phyloP scores from a whole-genome alignment of 2,888 invertebrate genomes.

The Morpho helenor region DNA sequence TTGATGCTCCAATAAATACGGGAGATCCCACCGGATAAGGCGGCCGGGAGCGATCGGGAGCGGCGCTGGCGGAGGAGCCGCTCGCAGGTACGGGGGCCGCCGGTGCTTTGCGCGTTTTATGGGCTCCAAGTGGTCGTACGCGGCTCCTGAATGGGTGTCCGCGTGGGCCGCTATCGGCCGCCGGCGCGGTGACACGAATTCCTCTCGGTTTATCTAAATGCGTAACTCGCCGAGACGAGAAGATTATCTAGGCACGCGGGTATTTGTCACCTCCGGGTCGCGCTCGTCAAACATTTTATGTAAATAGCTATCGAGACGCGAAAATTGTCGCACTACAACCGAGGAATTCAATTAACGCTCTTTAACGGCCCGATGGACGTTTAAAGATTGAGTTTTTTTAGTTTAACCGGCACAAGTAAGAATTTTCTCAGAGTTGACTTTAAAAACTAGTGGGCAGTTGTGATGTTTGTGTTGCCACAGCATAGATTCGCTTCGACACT shows the following conservation, averaged over 20 bases:
- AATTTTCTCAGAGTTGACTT: no score
- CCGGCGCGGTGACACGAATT: slow-evolving; percentile 19
- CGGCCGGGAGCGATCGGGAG: slow-evolving; percentile 25
- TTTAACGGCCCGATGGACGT: not conserved
- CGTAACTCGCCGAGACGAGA: slow-evolving; percentile 10
- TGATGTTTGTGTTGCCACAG: no score
- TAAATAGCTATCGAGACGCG: slow-evolving; percentile 1
- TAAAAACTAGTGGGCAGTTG: no score
- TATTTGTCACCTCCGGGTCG: slow-evolving; percentile 18
- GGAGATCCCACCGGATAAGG: slow-evolving; percentile 62
- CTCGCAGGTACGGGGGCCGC: slow-evolving; percentile 43
- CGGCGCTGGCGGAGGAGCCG: slow-evolving; percentile 17
- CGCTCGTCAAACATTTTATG: slow-evolving; percentile 12
- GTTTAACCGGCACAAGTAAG: no score
- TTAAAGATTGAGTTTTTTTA: no score
- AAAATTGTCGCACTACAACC: not conserved
- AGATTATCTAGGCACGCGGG: slow-evolving; percentile 18
- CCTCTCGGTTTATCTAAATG: slow-evolving; percentile 27
- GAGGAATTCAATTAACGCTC: not conserved
- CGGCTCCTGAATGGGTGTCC: slow-evolving; percentile 20
- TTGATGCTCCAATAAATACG: slow-evolving; percentile 68
- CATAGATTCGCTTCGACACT: no score
- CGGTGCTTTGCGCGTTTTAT: slow-evolving; percentile 54
- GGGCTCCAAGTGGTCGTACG: slow-evolving; percentile 25
- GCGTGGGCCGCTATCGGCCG: slow-evolving; percentile 16